Evolutionary conservation across 2,113 vertebrate species (phyloP).

Genomic region (Gopherus evgoodei): DNA sequence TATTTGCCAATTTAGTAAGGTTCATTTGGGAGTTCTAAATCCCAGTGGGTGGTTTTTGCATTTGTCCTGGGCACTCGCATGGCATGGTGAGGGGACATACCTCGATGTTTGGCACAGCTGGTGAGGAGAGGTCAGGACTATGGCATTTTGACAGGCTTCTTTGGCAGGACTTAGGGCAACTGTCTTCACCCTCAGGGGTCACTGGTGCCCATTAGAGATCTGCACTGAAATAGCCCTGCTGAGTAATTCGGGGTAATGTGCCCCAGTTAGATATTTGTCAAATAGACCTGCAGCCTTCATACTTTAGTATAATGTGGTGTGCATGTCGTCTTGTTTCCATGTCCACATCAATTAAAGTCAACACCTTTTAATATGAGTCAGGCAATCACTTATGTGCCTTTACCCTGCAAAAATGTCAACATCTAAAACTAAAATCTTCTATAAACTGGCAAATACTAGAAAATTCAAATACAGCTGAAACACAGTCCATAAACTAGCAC

Average conservation of each 20-base stretch:
- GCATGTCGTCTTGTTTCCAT: background rate
- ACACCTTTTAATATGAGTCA: background rate
- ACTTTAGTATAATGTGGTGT: background rate
- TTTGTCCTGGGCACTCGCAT: background rate
- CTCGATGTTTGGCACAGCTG: too few relatives aligned
- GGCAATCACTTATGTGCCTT: background rate
- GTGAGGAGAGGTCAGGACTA: background rate
- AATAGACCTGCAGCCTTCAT: background rate
- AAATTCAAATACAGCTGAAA: background rate
- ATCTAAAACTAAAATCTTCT: background rate
- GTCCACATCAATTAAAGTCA: background rate
- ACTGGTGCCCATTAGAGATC: background rate
- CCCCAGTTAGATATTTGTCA: background rate
- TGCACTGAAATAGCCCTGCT: rapidly evolving
- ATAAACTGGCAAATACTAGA: background rate
- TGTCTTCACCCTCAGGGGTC: rapidly evolving
- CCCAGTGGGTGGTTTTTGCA: background rate
- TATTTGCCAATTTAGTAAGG: background rate
- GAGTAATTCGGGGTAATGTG: background rate
- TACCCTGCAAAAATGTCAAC: background rate
- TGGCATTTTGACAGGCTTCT: background rate
- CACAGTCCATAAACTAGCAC: background rate
- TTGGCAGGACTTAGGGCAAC: background rate
- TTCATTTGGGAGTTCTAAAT: background rate
- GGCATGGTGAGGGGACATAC: background rate